A percentile compares a stretch with the other conserved stretches of the same genome.
Conservation (phyloP, 2,797 vertebrate genomes). For the Strix occidentalis region DNA sequence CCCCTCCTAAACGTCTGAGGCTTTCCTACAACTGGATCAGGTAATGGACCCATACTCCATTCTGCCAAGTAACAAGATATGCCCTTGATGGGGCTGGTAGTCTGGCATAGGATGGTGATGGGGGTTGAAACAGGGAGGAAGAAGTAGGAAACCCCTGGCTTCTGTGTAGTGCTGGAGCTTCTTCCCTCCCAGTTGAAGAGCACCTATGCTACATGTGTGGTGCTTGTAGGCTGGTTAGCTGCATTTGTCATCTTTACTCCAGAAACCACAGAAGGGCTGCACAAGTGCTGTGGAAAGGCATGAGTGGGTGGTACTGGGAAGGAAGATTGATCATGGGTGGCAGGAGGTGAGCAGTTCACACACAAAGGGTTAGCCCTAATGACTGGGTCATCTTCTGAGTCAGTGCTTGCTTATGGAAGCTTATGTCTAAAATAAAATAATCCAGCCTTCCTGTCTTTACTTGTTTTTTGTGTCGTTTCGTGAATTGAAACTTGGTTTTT, state of each 20-base stretch:
- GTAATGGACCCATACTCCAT: not conserved
- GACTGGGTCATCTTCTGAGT: not conserved
- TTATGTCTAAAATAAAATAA: not conserved
- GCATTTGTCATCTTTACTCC: not conserved
- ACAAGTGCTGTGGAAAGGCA: not conserved
- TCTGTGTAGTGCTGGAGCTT: not conserved
- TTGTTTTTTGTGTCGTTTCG: not conserved
- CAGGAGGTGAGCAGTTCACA: not conserved
- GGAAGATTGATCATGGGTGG: fast-evolving
- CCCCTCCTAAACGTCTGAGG: not conserved
- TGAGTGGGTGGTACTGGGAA: not conserved
- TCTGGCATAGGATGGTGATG: not conserved
- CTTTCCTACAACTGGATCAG: not conserved
- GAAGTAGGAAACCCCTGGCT: not conserved
- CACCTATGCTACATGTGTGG: fast-evolving
- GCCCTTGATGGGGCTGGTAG: not conserved
- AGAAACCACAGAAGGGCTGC: not conserved
- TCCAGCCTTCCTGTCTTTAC: not conserved
- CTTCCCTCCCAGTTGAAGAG: not conserved
- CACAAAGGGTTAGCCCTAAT: not conserved
- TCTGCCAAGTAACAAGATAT: fast-evolving
- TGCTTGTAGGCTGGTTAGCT: not conserved
- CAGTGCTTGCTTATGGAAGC: not conserved
- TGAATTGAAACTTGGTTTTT: not conserved
- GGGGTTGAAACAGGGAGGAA: not conserved